phyloP scores from a whole-genome alignment of 2,113 vertebrate species.

The Hiodon tergisus region DNA sequence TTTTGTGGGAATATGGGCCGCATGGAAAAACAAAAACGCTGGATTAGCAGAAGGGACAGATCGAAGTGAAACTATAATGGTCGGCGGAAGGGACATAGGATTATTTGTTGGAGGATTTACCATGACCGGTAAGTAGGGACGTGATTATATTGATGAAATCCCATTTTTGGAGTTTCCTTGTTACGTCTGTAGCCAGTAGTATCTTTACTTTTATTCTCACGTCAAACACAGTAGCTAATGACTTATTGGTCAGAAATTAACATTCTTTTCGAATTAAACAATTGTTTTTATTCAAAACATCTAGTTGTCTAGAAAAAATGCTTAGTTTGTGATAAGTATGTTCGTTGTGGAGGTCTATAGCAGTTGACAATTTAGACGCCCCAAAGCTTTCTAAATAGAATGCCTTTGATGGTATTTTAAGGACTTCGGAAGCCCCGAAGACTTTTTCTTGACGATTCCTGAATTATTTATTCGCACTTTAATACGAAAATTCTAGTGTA shows the following conservation, averaged over 20 bases:
- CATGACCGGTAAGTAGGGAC: conserved; percentile 82
- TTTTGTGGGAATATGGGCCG: conserved; percentile 93
- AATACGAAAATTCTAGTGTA: neutral
- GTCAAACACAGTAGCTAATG: too few species aligned
- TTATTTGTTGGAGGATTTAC: conserved; percentile 93
- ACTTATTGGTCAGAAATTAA: neutral
- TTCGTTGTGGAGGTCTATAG: neutral
- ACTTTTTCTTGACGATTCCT: conserved; percentile 9
- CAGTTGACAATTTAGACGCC: conserved; percentile 5
- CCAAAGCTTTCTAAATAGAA: conserved; percentile 9
- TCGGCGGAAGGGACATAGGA: conserved; percentile 92
- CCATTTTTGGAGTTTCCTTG: too few species aligned
- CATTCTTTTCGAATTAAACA: neutral
- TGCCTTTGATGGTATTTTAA: conserved; percentile 29
- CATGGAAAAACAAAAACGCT: conserved; percentile 92
- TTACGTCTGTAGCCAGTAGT: too few species aligned
- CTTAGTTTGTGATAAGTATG: neutral
- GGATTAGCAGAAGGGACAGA: conserved; percentile 59
- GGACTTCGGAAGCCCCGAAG: conserved; percentile 13
- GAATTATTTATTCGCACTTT: conserved; percentile 28
- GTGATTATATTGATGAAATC: too few species aligned
- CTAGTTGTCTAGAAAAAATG: neutral
- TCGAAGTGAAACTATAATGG: conserved; percentile 88
- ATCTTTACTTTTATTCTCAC: too few species aligned
- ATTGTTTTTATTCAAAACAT: neutral